A percentile compares a stretch with the other conserved stretches of the same genome.
phyloP scores from a whole-genome alignment of 2,113 vertebrate species.

The Fregata magnificens region DNA sequence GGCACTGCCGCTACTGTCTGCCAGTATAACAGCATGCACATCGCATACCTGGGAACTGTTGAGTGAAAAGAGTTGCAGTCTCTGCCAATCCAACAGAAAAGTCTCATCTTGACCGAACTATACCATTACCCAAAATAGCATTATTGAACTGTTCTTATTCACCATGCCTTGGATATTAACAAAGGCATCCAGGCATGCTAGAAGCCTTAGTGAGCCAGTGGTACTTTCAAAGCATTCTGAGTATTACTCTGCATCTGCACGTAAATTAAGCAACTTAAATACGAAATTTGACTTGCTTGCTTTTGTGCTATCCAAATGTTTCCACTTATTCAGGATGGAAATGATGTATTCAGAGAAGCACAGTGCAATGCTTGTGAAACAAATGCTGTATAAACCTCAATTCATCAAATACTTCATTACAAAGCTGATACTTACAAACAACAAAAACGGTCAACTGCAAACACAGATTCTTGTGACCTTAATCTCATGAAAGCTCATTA shows the following conservation, averaged over 20 bases:
- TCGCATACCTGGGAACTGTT: background rate
- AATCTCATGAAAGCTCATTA: background rate
- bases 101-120: background rate
- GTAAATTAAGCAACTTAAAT: background rate
- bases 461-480: background rate
- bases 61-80: background rate
- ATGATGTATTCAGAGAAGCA: background rate
- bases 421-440: background rate
- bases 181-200: background rate
- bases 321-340: background rate
- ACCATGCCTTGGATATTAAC: background rate
- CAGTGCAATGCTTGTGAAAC: background rate
- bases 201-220: background rate
- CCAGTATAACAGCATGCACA: background rate
- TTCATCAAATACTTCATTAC: background rate
- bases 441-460: background rate
- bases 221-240: background rate
- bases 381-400: background rate
- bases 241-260: background rate
- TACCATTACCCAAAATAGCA: background rate
- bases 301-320: background rate
- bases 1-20: background rate
- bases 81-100: background rate
- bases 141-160: background rate
- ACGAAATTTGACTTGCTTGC: background rate